Percentiles rank a stretch among this genome's conserved stretches.
These are phyloP conservation scores for Cheilosia scutellata DNA, from an alignment of 2,888 invertebrate species.

Conservation along the genomic window DNA sequence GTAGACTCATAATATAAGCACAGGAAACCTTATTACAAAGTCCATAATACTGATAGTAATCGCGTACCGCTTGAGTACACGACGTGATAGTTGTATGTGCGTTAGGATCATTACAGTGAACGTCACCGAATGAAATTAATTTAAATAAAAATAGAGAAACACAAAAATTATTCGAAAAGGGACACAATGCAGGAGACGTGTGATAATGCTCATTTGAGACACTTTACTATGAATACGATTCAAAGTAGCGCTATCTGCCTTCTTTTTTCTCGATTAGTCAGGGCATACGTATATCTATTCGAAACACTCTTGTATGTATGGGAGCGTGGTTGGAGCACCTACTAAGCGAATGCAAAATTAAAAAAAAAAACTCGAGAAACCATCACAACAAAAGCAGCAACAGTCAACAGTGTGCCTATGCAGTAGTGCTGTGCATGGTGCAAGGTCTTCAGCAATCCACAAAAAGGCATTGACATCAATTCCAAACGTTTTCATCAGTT, in stretches of 20 bases:
- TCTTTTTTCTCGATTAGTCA: slow-evolving; percentile 47
- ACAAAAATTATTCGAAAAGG: slow-evolving; percentile 25
- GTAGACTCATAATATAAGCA: not conserved
- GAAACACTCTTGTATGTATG: slow-evolving; percentile 9
- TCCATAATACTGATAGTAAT: slow-evolving; percentile 56
- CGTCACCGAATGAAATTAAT: slow-evolving; percentile 41
- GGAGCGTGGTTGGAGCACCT: slow-evolving; percentile 32
- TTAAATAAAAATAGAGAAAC: slow-evolving; percentile 41
- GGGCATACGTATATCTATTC: slow-evolving; percentile 14
- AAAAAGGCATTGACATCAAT: slow-evolving; percentile 74
- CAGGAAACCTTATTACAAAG: slow-evolving; percentile 65
- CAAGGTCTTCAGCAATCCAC: slow-evolving; percentile 71
- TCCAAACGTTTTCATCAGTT: slow-evolving; percentile 51
- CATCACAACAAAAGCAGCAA: slow-evolving; percentile 48
- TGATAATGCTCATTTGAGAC: slow-evolving; percentile 36
- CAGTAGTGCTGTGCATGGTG: slow-evolving; percentile 29
- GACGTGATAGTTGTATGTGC: slow-evolving; percentile 68
- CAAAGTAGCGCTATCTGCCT: slow-evolving; percentile 22
- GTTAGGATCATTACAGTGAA: slow-evolving; percentile 54
- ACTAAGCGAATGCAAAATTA: slow-evolving; percentile 38
- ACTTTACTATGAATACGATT: not conserved
- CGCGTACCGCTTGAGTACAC: slow-evolving; percentile 59
- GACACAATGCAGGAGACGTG: slow-evolving; percentile 55
- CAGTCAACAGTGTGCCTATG: not conserved
- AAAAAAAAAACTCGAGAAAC: slow-evolving; percentile 39